Evolutionary conservation across 2,888 invertebrate genomes (phyloP).

Genomic region (Masnerella sp.): DNA sequence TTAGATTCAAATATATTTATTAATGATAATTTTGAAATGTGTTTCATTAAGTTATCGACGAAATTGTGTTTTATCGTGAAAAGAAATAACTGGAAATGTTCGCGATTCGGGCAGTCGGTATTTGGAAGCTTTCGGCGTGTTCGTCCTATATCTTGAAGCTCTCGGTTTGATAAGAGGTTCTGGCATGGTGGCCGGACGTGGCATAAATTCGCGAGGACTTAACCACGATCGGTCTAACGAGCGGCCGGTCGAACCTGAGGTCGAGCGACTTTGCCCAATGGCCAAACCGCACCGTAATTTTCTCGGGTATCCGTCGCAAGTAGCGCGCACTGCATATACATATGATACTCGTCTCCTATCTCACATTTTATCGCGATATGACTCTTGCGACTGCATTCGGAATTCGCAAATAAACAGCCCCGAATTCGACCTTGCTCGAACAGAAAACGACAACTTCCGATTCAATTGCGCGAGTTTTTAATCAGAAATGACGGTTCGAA

Average conservation of each 20-base stretch:
- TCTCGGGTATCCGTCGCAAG: slow-evolving; percentile 65
- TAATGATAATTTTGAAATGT: no score
- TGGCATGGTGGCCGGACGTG: slow-evolving; percentile 59
- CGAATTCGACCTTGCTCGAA: neutral
- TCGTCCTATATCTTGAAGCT: slow-evolving; percentile 45
- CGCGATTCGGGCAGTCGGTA: slow-evolving; percentile 28
- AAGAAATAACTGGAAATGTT: slow-evolving; percentile 9
- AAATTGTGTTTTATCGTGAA: no score
- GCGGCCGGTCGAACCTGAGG: slow-evolving; percentile 62
- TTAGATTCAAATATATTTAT: no score
- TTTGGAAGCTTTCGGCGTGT: slow-evolving; percentile 49
- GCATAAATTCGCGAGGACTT: slow-evolving; percentile 70
- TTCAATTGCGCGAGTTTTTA: neutral
- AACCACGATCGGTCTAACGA: slow-evolving; percentile 70
- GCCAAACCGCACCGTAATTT: slow-evolving; percentile 68
- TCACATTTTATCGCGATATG: slow-evolving; percentile 27
- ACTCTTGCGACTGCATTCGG: slow-evolving; percentile 5
- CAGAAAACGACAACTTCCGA: neutral
- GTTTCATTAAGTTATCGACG: no score
- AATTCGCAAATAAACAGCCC: slow-evolving; percentile 2
- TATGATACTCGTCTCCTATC: slow-evolving; percentile 43
- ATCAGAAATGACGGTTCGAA: no score
- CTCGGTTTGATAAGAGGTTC: slow-evolving; percentile 55
- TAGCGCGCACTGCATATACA: slow-evolving; percentile 38
- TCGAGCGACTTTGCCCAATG: slow-evolving; percentile 66